phyloP scores from a whole-genome alignment of 2,888 invertebrate species.

The Idaea biselata region DNA sequence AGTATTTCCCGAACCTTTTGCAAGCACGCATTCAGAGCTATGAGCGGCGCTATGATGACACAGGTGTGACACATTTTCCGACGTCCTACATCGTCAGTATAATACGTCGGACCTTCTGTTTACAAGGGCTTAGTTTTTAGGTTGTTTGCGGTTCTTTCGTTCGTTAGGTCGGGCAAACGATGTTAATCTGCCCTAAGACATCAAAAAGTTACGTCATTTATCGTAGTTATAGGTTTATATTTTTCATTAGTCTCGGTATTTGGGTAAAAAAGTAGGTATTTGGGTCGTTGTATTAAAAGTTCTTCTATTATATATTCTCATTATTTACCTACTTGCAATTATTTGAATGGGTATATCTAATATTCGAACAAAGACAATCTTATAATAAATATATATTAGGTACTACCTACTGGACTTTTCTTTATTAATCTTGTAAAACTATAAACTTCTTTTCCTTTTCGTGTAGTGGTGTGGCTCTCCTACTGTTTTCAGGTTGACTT shows the following conservation, averaged over 20 bases:
- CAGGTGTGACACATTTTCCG: background rate
- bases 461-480: too few species aligned
- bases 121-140: background rate
- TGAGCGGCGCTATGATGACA: background rate
- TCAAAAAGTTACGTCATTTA: background rate
- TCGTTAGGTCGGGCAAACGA: slow-evolving; percentile 1
- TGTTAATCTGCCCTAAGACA: slow-evolving; percentile 1
- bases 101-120: background rate
- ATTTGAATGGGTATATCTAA: too few species aligned
- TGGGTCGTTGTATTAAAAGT: background rate
- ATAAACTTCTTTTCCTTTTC: too few species aligned
- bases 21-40: background rate
- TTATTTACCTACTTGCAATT: too few species aligned
- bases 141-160: background rate
- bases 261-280: background rate
- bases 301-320: too few species aligned
- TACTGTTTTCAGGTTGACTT: too few species aligned
- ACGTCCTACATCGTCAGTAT: background rate
- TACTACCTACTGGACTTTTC: too few species aligned
- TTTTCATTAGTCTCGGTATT: background rate
- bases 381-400: too few species aligned
- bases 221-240: background rate
- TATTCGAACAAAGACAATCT: too few species aligned
- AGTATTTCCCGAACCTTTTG: too few species aligned
- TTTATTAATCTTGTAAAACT: too few species aligned